These are phyloP conservation scores for Grapholita molesta DNA, from an alignment of 1,140 invertebrate genomes.

Conservation along the genomic window DNA sequence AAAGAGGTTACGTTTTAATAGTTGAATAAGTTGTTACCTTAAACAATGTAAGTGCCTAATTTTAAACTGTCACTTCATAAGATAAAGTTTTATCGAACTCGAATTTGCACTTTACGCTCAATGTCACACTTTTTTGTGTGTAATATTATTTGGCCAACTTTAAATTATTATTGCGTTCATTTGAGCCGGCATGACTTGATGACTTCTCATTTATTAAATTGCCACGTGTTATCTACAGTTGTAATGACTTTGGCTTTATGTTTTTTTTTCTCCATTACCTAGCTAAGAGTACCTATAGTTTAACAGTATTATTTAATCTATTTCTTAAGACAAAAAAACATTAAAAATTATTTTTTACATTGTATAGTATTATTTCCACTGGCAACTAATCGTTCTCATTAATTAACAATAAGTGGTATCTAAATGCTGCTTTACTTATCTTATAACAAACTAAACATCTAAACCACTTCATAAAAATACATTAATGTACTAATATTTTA, in stretches of 20 bases:
- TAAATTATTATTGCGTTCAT: not conserved
- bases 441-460: no score
- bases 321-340: no score
- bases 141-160: not conserved
- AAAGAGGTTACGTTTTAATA: no score
- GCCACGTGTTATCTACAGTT: not conserved
- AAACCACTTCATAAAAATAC: no score
- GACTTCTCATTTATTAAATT: slow-evolving; percentile 13
- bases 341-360: no score
- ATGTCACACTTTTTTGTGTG: slow-evolving; percentile 4
- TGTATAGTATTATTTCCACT: no score
- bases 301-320: no score
- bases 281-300: not conserved
- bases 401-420: no score
- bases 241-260: not conserved
- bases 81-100: not conserved
- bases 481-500: no score
- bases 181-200: not conserved
- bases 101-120: not conserved
- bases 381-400: no score
- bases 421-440: no score
- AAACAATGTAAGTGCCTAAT: no score
- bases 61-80: not conserved
- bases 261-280: not conserved
- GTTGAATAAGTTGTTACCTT: not conserved